Evolutionary conservation across 2,797 vertebrate genomes (phyloP).

Genomic region (Danio aesculapii): DNA sequence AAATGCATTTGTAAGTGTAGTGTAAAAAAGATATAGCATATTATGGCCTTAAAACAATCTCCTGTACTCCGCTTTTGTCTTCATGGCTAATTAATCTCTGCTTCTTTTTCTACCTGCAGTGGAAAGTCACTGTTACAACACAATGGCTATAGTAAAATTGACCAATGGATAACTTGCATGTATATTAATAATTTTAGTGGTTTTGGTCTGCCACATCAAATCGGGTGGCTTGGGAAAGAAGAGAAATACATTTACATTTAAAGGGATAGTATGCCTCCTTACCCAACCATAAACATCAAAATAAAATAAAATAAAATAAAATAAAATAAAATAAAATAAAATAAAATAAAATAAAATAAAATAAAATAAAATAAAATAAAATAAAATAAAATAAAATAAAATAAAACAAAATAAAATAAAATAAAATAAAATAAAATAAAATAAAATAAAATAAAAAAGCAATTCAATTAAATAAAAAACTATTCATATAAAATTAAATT

Average conservation of each 20-base stretch:
- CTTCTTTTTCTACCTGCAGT: not conserved
- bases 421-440: too few relatives aligned
- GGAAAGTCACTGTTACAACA: not conserved
- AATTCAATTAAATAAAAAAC: too few relatives aligned
- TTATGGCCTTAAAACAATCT: not conserved
- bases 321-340: too few relatives aligned
- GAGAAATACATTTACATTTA: not conserved
- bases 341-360: too few relatives aligned
- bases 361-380: too few relatives aligned
- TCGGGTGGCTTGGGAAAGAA: not conserved
- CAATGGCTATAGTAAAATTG: not conserved
- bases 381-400: too few relatives aligned
- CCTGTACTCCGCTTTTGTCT: not conserved
- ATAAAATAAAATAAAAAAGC: too few relatives aligned
- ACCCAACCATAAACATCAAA: too few relatives aligned
- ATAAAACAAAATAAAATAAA: too few relatives aligned
- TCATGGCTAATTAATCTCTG: conserved; percentile 9
- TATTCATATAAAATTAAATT: too few relatives aligned
- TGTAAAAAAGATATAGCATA: not conserved
- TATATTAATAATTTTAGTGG: not conserved
- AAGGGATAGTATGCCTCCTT: too few relatives aligned
- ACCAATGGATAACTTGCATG: not conserved
- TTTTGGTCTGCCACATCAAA: not conserved
- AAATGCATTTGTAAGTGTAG: not conserved
- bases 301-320: too few relatives aligned